Evolutionary conservation across 2,888 invertebrate species (phyloP).

Genomic region (Neoitamus cyanurus): DNA sequence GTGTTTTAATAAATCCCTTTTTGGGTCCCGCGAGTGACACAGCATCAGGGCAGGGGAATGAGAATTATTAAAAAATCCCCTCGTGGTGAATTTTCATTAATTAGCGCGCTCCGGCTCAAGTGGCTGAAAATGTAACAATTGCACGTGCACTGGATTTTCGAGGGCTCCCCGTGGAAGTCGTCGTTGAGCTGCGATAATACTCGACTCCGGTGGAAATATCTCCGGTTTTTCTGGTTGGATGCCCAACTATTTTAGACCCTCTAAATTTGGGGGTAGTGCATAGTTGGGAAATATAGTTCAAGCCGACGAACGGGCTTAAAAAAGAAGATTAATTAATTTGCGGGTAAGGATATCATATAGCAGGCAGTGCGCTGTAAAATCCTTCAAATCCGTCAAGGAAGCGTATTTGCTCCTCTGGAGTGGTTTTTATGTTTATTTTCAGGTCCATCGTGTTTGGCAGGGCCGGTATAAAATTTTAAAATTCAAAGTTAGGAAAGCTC

Average conservation of each 20-base stretch:
- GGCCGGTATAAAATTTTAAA: no score
- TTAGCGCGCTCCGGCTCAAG: not conserved
- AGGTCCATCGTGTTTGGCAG: no score
- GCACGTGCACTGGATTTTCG: not conserved
- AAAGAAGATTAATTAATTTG: not conserved
- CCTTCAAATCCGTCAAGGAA: no score
- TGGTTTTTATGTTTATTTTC: no score
- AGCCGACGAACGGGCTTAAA: not conserved
- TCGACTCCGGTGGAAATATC: not conserved
- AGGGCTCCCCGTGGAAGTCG: not conserved
- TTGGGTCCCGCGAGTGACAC: not conserved
- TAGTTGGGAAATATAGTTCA: not conserved
- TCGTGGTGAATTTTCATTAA: not conserved
- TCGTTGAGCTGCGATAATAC: not conserved
- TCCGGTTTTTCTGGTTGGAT: not conserved
- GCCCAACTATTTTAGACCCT: not conserved
- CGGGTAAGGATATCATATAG: no score
- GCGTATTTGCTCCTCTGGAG: no score
- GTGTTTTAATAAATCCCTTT: not conserved
- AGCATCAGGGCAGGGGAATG: not conserved
- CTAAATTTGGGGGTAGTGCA: not conserved
- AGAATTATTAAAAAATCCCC: not conserved
- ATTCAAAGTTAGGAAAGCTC: no score
- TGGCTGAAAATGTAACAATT: not conserved
- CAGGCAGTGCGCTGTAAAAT: no score